Evolutionary conservation across 2,797 vertebrate genomes (phyloP), one percentile per base, ranked within the genome.

Genomic region (Acropternis orthonyx): DNA sequence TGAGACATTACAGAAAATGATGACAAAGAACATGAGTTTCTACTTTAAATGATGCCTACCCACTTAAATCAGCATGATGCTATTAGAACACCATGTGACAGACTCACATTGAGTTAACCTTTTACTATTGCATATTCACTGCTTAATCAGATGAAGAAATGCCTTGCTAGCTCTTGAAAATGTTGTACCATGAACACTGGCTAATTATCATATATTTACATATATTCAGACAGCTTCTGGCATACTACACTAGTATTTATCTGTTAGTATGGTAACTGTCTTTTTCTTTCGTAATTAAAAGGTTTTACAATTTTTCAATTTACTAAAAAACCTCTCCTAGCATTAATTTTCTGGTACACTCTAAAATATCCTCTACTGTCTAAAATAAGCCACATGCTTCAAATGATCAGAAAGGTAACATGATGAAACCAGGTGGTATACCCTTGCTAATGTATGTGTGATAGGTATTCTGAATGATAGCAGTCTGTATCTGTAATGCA

Each of bases 131-230:
- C 86, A 95, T 86, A 92, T 93, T 93, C 91, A 68, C 88, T 79
- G 39, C 27, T 93, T 96, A 96, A 96, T 96, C 96, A 96, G 89
- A 94, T 90, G 79, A 93, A 95, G 84, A 96, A 95, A 86, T 74
- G 72, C 84, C 72, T 88, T 84, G 62, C 67, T 91, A 65, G 30
- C 59, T 92, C 89, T 96, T 96, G 86, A 96, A 96, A 94, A 91
- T 88, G 55, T 91, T 95, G 72, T 78, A 89, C 30, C 24, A 36
- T 71, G 89, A 96, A 41, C 37, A 84, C 6, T 74, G 37, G 21
- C 12, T 93, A 95, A 97, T 97, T 96, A 95, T 63, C 86, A 96
- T 97, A 89, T 84, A 95, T 97, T 96, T 97, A 48, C 94, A 96
- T 96, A 89, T 66, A 91, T 74, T 88, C 72, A 76, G n/a, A 59